These are phyloP conservation scores for Yasuhikotakia modesta DNA, from an alignment of 2,797 vertebrate genomes.

Conservation along the genomic window DNA sequence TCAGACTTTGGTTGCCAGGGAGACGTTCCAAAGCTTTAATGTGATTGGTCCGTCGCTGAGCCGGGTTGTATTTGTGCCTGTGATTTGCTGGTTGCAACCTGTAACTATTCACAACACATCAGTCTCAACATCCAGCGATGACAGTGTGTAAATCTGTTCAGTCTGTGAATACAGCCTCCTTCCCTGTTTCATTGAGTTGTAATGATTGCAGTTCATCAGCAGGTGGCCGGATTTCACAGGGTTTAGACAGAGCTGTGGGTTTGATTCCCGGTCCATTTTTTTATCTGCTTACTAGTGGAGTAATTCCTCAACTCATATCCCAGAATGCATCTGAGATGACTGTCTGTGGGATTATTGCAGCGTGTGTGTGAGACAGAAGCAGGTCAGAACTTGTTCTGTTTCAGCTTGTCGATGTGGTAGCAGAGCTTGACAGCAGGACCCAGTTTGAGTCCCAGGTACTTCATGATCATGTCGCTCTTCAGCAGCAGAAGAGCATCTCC, in stretches of 20 bases:
- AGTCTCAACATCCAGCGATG: conserved; percentile 29
- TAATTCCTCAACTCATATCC: conserved; percentile 32
- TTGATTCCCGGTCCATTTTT: no score
- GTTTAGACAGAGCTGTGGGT: no score
- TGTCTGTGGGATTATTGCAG: neutral
- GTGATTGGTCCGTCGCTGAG: conserved; percentile 35
- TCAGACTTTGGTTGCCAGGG: neutral
- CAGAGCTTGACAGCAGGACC: conserved; percentile 94
- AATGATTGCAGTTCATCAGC: conserved; percentile 42
- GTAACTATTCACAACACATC: conserved; percentile 11
- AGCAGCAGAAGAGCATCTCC: conserved; percentile 90
- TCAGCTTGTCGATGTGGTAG: conserved; percentile 95
- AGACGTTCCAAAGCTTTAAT: neutral
- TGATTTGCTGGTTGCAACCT: conserved; percentile 47
- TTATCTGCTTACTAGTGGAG: neutral
- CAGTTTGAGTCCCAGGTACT: conserved; percentile 95
- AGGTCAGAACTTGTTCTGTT: conserved; percentile 88
- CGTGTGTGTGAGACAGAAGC: neutral
- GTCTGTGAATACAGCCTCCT: neutral
- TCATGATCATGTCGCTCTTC: conserved; percentile 98
- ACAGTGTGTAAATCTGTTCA: conserved; percentile 28
- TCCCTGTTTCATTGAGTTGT: conserved; percentile 24
- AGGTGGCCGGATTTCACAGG: conserved; percentile 40
- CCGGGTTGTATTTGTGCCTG: conserved; percentile 19
- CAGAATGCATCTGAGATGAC: conserved; percentile 19